Evolutionary conservation across 2,888 invertebrate genomes (phyloP).

Genomic region (Chironomus tentans): DNA sequence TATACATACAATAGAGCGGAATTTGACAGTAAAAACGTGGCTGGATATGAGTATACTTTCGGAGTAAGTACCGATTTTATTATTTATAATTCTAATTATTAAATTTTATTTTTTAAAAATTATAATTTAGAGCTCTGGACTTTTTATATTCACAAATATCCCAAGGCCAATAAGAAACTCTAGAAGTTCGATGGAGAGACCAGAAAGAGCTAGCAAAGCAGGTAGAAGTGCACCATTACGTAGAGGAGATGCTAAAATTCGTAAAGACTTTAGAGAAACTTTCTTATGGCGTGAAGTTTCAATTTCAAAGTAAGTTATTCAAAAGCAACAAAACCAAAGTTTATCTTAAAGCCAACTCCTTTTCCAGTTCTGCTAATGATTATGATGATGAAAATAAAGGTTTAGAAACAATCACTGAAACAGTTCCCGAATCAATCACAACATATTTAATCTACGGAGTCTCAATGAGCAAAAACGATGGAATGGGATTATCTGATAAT

Average conservation of each 20-base stretch:
- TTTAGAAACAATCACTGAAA: neutral
- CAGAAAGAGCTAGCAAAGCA: too few relatives aligned
- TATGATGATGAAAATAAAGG: neutral
- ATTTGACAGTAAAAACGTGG: too few relatives aligned
- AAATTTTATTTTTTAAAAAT: too few relatives aligned
- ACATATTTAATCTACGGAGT: neutral
- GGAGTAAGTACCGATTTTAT: neutral
- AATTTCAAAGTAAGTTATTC: neutral
- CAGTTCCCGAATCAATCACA: constrained; percentile 1
- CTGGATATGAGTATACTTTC: neutral
- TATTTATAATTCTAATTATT: neutral
- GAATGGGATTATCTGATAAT: neutral
- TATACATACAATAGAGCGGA: too few relatives aligned
- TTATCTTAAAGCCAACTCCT: neutral
- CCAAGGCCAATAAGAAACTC: neutral
- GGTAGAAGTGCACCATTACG: neutral
- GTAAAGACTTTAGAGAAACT: neutral
- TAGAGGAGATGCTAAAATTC: neutral
- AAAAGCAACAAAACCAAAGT: neutral
- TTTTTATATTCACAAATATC: neutral
- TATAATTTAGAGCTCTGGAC: neutral
- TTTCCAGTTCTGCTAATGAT: neutral
- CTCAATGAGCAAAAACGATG: neutral
- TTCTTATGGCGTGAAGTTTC: neutral
- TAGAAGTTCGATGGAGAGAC: neutral